Evolutionary conservation across 2,888 invertebrate species (phyloP).

Genomic region (Coelinius sp.): DNA sequence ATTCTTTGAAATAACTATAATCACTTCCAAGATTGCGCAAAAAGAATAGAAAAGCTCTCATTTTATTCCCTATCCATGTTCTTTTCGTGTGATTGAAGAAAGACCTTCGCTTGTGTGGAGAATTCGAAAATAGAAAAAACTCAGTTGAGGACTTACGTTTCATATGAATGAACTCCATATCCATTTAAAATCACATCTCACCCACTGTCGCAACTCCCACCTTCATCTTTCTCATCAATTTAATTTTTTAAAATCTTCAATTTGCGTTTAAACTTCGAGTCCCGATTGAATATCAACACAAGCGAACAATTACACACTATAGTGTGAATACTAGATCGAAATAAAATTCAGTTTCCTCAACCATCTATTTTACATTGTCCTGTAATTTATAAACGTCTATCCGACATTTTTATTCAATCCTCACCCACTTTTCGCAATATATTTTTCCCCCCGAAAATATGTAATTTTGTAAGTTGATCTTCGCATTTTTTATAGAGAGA

Average conservation of each 20-base stretch:
- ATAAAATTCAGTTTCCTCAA: not conserved
- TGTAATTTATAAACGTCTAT: not conserved
- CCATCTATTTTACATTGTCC: not conserved
- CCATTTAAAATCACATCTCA: conserved; percentile 44
- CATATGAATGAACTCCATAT: conserved; percentile 40
- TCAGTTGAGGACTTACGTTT: conserved; percentile 42
- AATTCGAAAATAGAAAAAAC: conserved; percentile 46
- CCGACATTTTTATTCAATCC: not conserved
- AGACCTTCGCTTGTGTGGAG: conserved; percentile 26
- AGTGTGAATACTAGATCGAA: not conserved
- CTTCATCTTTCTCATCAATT: not conserved
- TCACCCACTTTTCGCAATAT: not conserved
- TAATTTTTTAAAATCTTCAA: conserved; percentile 11
- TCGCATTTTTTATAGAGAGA: conserved; percentile 8
- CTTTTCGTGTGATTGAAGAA: not conserved
- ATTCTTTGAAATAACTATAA: conserved; percentile 11
- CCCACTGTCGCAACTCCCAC: conserved; percentile 32
- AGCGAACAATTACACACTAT: not conserved
- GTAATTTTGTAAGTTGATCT: not conserved
- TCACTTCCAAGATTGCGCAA: not conserved
- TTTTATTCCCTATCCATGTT: not conserved
- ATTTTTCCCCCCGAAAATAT: not conserved
- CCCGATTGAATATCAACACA: not conserved
- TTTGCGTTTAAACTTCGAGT: not conserved
- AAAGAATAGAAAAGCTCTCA: not conserved